Evolutionary conservation across 2,113 vertebrate species (phyloP).

Genomic region (Galeopterus variegatus): DNA sequence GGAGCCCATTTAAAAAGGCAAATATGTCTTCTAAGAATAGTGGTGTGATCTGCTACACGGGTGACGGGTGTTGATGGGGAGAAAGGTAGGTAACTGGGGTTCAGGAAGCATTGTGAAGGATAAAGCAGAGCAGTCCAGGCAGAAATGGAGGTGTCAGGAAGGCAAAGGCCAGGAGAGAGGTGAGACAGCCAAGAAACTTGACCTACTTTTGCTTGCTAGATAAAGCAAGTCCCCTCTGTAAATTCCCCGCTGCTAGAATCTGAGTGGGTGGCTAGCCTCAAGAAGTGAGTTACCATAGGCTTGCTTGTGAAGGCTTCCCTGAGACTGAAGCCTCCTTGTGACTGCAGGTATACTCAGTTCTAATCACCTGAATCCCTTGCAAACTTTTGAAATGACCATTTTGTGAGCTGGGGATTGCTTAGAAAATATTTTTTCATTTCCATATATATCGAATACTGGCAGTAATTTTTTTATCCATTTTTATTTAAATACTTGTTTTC

Average conservation of each 20-base stretch:
- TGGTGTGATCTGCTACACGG: neutral
- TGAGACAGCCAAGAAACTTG: neutral
- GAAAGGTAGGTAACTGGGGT: neutral
- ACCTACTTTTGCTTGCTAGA: neutral
- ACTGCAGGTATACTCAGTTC: neutral
- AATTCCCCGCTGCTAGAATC: neutral
- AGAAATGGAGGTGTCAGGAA: neutral
- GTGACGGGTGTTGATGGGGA: too few relatives aligned
- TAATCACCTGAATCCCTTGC: neutral
- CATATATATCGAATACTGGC: neutral
- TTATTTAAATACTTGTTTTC: neutral
- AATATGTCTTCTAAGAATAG: neutral
- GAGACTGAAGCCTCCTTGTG: neutral
- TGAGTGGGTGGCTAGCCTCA: neutral
- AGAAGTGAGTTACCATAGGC: neutral
- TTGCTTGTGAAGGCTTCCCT: neutral
- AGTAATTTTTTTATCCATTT: neutral
- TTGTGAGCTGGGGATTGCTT: neutral
- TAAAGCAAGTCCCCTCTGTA: neutral
- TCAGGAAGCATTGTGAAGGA: neutral
- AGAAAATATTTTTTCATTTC: slow-evolving; percentile 8
- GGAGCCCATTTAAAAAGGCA: neutral
- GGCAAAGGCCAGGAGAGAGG: neutral
- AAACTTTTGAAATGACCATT: neutral
- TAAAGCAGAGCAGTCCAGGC: neutral